These are phyloP conservation scores for Notiomystis cincta DNA, from an alignment of 2,113 vertebrate genomes.

Conservation along the genomic window DNA sequence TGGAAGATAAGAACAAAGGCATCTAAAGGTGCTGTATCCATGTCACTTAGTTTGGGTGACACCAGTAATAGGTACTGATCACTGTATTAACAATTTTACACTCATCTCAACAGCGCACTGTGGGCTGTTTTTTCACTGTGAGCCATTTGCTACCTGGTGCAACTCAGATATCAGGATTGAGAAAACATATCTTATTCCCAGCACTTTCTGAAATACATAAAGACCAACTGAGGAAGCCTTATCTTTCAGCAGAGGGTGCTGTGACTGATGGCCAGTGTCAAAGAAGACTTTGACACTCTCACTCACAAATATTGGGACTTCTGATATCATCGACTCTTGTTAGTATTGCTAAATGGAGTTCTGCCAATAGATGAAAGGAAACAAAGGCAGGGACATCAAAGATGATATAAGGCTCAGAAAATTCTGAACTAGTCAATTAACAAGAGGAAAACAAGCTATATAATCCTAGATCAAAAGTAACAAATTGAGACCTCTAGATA, in stretches of 20 bases:
- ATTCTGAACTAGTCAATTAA: constrained; percentile 30
- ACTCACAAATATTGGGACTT: not conserved
- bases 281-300: not conserved
- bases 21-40: not conserved
- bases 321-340: not conserved
- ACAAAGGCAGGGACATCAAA: not conserved
- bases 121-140: not conserved
- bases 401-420: not conserved
- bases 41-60: not conserved
- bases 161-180: not conserved
- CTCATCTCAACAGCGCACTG: not conserved
- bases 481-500: constrained; percentile 14
- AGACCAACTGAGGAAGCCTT: not conserved
- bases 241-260: not conserved
- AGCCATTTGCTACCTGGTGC: not conserved
- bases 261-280: not conserved
- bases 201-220: not conserved
- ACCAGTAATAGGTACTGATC: not conserved
- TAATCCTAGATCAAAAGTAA: constrained; percentile 54
- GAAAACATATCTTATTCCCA: not conserved
- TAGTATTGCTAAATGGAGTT: not conserved
- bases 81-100: not conserved
- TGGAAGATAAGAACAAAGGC: not conserved
- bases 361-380: not conserved
- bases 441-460: not conserved